Percentiles rank a stretch among this genome's conserved stretches.
These are phyloP conservation scores for Archilochus colubris DNA, from an alignment of 2,113 vertebrate species.

Conservation along the genomic window DNA sequence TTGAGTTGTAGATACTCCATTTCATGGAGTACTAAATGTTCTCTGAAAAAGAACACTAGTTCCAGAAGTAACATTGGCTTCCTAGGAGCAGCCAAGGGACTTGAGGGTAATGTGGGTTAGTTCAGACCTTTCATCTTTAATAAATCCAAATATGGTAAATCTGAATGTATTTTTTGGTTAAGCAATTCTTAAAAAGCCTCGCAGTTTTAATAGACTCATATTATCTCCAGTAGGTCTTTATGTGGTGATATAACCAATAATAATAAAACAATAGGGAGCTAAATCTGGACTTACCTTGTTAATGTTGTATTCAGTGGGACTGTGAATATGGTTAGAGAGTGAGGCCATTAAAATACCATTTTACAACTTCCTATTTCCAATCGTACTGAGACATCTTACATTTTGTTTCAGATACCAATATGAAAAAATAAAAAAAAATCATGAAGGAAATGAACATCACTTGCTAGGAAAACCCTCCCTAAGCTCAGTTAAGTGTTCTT, in stretches of 20 bases:
- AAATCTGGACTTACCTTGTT: not conserved
- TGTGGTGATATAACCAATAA: not conserved
- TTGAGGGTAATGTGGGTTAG: not conserved
- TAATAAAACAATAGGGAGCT: not conserved
- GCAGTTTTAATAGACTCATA: not conserved
- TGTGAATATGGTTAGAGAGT: not conserved
- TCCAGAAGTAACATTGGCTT: not conserved
- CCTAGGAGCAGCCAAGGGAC: not conserved
- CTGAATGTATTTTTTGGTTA: not conserved
- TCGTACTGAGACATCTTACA: not conserved
- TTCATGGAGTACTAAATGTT: not conserved
- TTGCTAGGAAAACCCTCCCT: not conserved
- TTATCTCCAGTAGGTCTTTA: not conserved
- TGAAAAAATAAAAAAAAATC: not conserved
- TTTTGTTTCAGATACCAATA: constrained; percentile 33
- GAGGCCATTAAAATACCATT: not conserved
- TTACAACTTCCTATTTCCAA: not conserved
- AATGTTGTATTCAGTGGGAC: not conserved
- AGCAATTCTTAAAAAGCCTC: not conserved
- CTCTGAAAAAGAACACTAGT: not conserved
- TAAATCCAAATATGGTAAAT: not conserved
- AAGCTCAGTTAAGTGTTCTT: not conserved
- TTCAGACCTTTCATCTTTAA: not conserved
- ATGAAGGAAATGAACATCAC: constrained; percentile 17
- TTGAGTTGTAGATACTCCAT: not conserved